Evolutionary conservation across 2,888 invertebrate genomes (phyloP).

Genomic region (Monoplex corrugatus): DNA sequence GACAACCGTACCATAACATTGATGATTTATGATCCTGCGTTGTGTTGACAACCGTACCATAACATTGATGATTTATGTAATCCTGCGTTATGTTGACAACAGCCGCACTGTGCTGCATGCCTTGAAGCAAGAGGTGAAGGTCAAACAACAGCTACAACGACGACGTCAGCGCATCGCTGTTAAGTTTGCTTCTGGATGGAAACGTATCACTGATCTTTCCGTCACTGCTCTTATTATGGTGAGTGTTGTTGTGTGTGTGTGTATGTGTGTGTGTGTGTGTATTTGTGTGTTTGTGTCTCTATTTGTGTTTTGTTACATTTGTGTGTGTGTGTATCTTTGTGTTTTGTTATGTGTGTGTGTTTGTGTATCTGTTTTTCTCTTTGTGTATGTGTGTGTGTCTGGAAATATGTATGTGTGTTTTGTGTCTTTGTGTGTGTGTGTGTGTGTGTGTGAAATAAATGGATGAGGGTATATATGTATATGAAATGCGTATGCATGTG

Average conservation of each 20-base stretch:
- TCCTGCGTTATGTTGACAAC: not conserved
- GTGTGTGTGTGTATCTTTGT: no score
- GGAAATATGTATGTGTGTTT: not conserved
- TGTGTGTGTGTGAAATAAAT: not conserved
- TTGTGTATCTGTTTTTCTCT: not conserved
- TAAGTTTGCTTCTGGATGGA: conserved; percentile 71
- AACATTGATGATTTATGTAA: no score
- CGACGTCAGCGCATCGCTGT: conserved; percentile 61
- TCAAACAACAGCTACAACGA: conserved; percentile 62
- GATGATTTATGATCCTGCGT: no score
- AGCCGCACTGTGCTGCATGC: conserved; percentile 65
- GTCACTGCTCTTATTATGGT: conserved; percentile 71
- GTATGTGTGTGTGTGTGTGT: not conserved
- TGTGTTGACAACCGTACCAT: no score
- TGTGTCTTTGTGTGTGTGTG: not conserved
- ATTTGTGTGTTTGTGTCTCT: not conserved
- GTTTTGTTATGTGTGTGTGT: not conserved
- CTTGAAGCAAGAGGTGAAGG: conserved; percentile 66
- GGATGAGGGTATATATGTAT: not conserved
- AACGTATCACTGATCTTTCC: conserved; percentile 65
- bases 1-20: no score
- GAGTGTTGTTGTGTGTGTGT: conserved; percentile 48
- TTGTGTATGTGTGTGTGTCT: not conserved
- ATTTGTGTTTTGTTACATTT: not conserved
- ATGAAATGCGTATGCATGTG: not conserved